Evolutionary conservation across 2,888 invertebrate genomes (phyloP).

Genomic region (Nephrotoma flavescens): DNA sequence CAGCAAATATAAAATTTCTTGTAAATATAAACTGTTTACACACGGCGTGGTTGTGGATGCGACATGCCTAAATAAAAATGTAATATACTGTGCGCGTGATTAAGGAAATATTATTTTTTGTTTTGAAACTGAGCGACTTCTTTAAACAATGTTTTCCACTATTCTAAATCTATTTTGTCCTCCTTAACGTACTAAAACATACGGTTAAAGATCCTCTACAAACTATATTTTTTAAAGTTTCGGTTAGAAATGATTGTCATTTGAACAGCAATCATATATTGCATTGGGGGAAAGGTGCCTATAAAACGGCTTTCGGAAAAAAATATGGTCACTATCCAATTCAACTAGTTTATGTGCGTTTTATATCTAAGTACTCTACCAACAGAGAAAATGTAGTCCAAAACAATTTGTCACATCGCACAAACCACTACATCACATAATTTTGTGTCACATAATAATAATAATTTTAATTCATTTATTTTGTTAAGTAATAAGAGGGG

Average conservation of each 20-base stretch:
- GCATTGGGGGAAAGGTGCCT: background rate
- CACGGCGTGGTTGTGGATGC: background rate
- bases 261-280: background rate
- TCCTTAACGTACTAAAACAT: background rate
- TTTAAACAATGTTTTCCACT: background rate
- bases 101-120: background rate
- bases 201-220: background rate
- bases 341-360: background rate
- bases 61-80: background rate
- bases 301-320: background rate
- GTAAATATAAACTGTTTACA: background rate
- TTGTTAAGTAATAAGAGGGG: constrained; percentile 8
- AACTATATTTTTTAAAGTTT: background rate
- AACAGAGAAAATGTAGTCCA: background rate
- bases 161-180: background rate
- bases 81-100: background rate
- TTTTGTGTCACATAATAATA: background rate
- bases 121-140: background rate
- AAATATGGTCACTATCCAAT: background rate
- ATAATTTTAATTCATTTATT: background rate
- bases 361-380: background rate
- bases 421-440: background rate
- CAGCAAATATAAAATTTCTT: background rate
- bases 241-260: background rate
- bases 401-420: background rate